phyloP scores from a whole-genome alignment of 2,113 vertebrate genomes.

The Pterocles orientalis region DNA sequence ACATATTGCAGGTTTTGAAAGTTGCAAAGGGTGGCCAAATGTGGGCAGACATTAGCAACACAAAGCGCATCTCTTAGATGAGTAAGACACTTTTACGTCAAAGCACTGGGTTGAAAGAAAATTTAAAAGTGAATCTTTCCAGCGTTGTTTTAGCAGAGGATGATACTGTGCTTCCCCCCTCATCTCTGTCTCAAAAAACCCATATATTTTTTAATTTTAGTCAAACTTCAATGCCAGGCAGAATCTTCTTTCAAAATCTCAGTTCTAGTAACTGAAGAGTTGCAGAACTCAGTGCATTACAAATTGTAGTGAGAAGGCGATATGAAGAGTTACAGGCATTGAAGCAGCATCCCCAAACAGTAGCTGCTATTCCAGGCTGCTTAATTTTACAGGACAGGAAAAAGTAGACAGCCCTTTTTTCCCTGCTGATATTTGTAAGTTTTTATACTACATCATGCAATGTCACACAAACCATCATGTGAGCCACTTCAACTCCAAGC shows the following conservation, averaged over 20 bases:
- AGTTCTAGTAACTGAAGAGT: neutral
- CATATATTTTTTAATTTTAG: neutral
- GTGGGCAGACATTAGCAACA: neutral
- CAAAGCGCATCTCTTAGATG: neutral
- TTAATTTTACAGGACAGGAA: neutral
- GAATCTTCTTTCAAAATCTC: neutral
- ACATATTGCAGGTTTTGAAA: neutral
- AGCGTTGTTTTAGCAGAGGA: neutral
- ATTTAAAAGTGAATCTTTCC: neutral
- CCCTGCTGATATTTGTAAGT: neutral
- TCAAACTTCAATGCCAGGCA: neutral
- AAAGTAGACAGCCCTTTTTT: neutral
- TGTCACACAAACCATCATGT: neutral
- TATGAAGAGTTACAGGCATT: neutral
- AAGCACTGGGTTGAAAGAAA: neutral
- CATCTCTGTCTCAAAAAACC: neutral
- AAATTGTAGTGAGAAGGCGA: neutral
- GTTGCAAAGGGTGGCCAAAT: neutral
- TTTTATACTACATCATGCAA: neutral
- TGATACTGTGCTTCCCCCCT: neutral
- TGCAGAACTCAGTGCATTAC: neutral
- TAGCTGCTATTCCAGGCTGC: neutral
- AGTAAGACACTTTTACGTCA: rapidly evolving
- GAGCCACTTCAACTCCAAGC: neutral
- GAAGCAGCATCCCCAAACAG: neutral